Evolutionary conservation across 2,888 invertebrate genomes (phyloP), one percentile per base, ranked within the genome.

Genomic region (Branchellion lobata): DNA sequence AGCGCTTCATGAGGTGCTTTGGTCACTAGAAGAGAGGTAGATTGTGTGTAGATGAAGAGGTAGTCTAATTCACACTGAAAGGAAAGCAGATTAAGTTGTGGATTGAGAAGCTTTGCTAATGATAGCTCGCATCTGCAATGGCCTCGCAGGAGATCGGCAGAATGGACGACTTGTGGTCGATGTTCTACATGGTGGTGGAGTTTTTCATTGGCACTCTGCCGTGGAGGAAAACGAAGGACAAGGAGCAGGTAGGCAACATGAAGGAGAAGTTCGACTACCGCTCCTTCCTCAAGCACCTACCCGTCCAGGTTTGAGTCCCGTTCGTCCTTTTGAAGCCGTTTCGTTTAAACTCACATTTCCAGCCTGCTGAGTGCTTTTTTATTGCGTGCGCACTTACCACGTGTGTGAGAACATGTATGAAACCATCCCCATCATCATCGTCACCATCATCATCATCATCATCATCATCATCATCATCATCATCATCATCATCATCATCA

Each of bases 121-220:
- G n/a, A n/a, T n/a, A n/a, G n/a, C n/a, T n/a, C n/a, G n/a, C n/a
- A n/a, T n/a, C n/a, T n/a, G n/a, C n/a, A n/a, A n/a, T n/a, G n/a
- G 11, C 14, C 51, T 82, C 84, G 21, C 91, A 95, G 89, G 99
- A 99, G 89, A 99, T 99, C 98, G 99, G 99, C 0, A 91, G 99
- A 1, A 98, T 99, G 87, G 99, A 99, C 88, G 99, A 99, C 88
- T 90, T 99, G 11, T 98, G 97, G 97, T 98, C 97, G 0, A 89
- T 99, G n/a, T 99, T 99, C 90, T 99, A 99, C 89, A 99, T 99
- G 97, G 90, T 99, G 80, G 96, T 97, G 11, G 99, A 99, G 89
- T 99, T 99, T 87, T 94, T 97, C 31, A 96, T 97, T 86, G 99
- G 99, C 0, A 96, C 96, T 87, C 90, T 98, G 86, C 97, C 97